These are phyloP conservation scores for Podabrus alpinus DNA, from an alignment of 2,888 invertebrate species.

Conservation along the genomic window DNA sequence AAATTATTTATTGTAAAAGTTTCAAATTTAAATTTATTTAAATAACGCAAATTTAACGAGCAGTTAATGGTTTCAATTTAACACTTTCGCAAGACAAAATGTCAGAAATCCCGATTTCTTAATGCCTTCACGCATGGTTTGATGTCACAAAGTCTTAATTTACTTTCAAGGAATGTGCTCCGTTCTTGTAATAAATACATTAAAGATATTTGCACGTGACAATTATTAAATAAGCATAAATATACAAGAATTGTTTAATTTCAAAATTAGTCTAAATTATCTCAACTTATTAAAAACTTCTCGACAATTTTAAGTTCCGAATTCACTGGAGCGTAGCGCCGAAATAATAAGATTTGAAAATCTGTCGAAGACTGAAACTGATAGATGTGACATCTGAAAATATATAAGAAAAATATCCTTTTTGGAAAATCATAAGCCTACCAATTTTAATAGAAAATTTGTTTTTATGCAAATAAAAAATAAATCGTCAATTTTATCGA, in stretches of 20 bases:
- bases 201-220: not conserved
- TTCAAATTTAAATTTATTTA: not conserved
- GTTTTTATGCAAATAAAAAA: not conserved
- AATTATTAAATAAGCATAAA: not conserved
- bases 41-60: not conserved
- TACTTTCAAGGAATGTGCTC: not conserved
- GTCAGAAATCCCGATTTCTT: not conserved
- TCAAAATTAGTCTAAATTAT: not conserved
- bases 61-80: not conserved
- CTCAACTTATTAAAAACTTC: not conserved
- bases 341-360: constrained; percentile 16
- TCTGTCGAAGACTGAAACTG: constrained; percentile 17
- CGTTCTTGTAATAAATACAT: not conserved
- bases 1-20: not conserved
- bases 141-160: not conserved
- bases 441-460: not conserved
- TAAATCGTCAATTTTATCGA: not conserved
- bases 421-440: not conserved
- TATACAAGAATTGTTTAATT: not conserved
- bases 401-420: constrained; percentile 5
- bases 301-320: constrained; percentile 1
- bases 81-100: not conserved
- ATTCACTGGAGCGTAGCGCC: constrained; percentile 10
- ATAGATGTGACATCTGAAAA: constrained; percentile 16
- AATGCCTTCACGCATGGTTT: not conserved